Evolutionary conservation across 2,888 invertebrate species (phyloP).

Genomic region (Hipparchia sbordonii): DNA sequence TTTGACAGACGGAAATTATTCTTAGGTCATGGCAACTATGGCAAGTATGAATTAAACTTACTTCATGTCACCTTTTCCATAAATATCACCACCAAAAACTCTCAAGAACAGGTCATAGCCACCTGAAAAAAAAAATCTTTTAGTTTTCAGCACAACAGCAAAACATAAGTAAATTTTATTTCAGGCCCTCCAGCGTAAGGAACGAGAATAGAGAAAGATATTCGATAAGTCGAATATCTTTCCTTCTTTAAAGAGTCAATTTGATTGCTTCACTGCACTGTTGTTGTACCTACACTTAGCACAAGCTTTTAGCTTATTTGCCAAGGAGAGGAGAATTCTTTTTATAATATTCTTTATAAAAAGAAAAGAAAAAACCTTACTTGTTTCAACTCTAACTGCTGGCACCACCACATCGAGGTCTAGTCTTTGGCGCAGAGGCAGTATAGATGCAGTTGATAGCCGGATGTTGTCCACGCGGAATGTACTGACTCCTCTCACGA

Average conservation of each 20-base stretch:
- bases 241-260: too few species aligned
- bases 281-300: too few species aligned
- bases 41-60: slow-evolving; percentile 36
- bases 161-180: too few species aligned
- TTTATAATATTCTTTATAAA: too few species aligned
- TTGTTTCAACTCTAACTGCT: slow-evolving; percentile 45
- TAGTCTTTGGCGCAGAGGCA: slow-evolving; percentile 46
- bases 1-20: too few species aligned
- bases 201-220: too few species aligned
- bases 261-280: too few species aligned
- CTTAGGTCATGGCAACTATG: too few species aligned
- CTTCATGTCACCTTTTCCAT: slow-evolving; percentile 54
- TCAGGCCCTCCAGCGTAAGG: too few species aligned
- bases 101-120: slow-evolving; percentile 44
- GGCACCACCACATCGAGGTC: slow-evolving; percentile 52
- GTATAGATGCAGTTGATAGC: slow-evolving; percentile 36
- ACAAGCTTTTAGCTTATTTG: too few species aligned
- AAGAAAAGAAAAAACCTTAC: slow-evolving; percentile 41
- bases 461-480: slow-evolving; percentile 53
- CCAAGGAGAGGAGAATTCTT: too few species aligned
- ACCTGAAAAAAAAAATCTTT: slow-evolving; percentile 40
- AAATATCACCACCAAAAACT: slow-evolving; percentile 47
- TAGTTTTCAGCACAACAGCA: background rate
- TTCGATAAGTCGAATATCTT: too few species aligned
- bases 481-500: slow-evolving; percentile 49